Base-by-base conservation (phyloP, 2,888 invertebrate genomes). In the Drosophila paranaensis region DNA sequence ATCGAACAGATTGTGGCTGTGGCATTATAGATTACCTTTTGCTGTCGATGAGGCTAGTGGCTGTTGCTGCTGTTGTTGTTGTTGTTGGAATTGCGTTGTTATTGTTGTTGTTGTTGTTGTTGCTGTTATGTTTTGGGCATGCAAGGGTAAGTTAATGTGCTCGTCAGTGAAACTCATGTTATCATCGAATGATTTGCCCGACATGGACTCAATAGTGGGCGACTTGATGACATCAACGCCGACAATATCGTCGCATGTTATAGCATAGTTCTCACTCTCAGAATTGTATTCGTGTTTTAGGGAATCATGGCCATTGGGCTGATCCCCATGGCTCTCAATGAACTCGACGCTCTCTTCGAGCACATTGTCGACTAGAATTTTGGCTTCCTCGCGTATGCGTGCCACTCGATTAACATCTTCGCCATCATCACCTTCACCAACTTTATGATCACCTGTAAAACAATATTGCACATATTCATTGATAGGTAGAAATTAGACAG, bases 161-260 rank as follows among this genome's bases (percentile, higher is more conserved):
- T 91, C 91, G 61, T 92, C 92, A 72, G 90, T 90, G 71, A 90
- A 91, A 86, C 92, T 92, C 80, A 92, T 86, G 90, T 92, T 92
- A 79, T 92, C 92, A 84, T 93, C 92, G 76, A 92, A 92, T 69
- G 92, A 92, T 89, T 91, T 92, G 71, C 93, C 92, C 55, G 93
- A 92, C 88, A 92, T 91, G 77, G 93, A 92, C 81, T 93, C 92
- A 84, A 92, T 92, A 58, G 92, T 92, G 75, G 93, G 92, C 74
- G 92, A 92, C 82, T 92, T 92, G 71, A 92, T 90, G 65, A 92
- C 91, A 88, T 92, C 92, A 71, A 91, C 86, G 68, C 92, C 92
- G 77, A 79, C 90, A 81, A 91, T 85, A 71, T 93, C 90, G 79
- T 92, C 92, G 79, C 92, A 93, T 71, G 92, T 93, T 35, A 93